These are phyloP conservation scores for Cantharis rustica DNA, from an alignment of 2,888 invertebrate genomes.

Conservation along the genomic window DNA sequence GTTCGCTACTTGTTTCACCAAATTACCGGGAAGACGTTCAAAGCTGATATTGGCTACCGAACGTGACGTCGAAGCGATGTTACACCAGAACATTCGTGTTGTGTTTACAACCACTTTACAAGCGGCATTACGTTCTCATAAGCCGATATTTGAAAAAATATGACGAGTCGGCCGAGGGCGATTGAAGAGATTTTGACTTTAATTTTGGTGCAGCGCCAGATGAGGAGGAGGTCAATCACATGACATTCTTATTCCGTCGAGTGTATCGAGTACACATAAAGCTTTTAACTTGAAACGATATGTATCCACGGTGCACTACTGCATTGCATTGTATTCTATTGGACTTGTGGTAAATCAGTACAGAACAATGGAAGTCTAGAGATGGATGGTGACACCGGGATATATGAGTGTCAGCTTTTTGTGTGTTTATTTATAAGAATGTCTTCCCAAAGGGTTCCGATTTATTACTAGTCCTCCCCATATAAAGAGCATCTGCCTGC, in stretches of 20 bases:
- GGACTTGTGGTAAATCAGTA: conserved; percentile 50
- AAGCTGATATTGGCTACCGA: conserved; percentile 47
- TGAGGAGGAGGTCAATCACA: conserved; percentile 30
- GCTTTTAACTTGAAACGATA: conserved; percentile 40
- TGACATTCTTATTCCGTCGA: conserved; percentile 37
- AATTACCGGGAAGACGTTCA: conserved; percentile 52
- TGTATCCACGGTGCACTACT: conserved; percentile 47
- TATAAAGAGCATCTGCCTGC: conserved; percentile 57
- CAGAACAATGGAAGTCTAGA: conserved; percentile 47
- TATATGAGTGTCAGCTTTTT: conserved; percentile 46
- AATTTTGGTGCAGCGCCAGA: neutral
- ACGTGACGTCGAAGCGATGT: conserved; percentile 49
- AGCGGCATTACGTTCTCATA: conserved; percentile 34
- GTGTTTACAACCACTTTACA: conserved; percentile 45
- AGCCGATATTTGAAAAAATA: conserved; percentile 15
- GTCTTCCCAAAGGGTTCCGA: conserved; percentile 41
- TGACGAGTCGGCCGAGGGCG: neutral
- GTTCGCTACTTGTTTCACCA: conserved; percentile 55
- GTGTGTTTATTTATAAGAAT: conserved; percentile 38
- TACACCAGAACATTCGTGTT: conserved; percentile 42
- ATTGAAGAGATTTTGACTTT: neutral
- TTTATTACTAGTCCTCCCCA: conserved; percentile 42
- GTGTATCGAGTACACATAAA: conserved; percentile 40
- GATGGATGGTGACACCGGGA: conserved; percentile 46
- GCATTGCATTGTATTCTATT: conserved; percentile 51